Percentiles rank a stretch among this genome's conserved stretches.
These are phyloP conservation scores for Dromiciops gliroides DNA, from an alignment of 2,113 vertebrate species.

Conservation along the genomic window DNA sequence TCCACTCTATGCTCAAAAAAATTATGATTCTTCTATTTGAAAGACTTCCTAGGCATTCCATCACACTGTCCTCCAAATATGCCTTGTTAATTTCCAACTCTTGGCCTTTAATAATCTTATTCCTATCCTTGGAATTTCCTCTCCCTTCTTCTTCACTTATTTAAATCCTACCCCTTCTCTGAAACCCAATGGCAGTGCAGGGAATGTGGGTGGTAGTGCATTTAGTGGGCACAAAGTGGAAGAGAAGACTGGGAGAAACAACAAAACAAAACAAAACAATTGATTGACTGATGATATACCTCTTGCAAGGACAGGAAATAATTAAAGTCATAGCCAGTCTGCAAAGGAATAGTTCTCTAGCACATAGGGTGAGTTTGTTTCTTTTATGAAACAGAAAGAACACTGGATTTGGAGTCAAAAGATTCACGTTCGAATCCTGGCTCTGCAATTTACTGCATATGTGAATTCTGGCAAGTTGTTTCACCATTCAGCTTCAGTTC, in stretches of 20 bases:
- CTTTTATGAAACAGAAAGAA: not conserved
- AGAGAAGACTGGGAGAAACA: not conserved
- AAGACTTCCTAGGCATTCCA: not conserved
- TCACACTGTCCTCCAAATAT: not conserved
- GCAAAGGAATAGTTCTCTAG: not conserved
- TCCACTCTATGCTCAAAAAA: not conserved
- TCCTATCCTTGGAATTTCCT: not conserved
- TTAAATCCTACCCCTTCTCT: not conserved
- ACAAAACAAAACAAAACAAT: not conserved
- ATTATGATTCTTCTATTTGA: not conserved
- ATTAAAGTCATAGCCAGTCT: not conserved
- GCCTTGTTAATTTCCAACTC: not conserved
- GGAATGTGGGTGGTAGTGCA: not conserved
- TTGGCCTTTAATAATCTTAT: not conserved
- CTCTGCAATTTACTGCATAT: not conserved
- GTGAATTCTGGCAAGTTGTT: not conserved
- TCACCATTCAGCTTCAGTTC: not conserved
- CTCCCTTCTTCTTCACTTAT: not conserved
- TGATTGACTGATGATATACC: not conserved
- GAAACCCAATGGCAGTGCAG: not conserved
- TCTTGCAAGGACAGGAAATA: not conserved
- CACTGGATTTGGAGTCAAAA: not conserved
- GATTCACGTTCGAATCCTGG: not conserved
- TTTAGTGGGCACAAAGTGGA: not conserved
- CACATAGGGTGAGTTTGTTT: not conserved